Evolutionary conservation across 2,888 invertebrate genomes (phyloP).

Genomic region (Andrena flavipes): DNA sequence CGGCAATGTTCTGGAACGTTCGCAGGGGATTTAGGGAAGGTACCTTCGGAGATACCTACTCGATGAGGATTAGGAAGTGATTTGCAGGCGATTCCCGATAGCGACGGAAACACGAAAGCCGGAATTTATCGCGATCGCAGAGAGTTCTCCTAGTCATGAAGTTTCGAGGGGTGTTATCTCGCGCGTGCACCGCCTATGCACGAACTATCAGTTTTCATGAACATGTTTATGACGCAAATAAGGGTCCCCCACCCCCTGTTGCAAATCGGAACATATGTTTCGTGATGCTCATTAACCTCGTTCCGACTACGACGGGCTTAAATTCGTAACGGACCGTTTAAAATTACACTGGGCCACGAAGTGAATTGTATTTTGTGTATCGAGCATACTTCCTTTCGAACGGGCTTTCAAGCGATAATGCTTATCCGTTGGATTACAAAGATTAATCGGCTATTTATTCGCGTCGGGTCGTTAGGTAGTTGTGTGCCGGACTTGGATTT

Average conservation of each 20-base stretch:
- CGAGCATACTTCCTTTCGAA: slow-evolving; percentile 29
- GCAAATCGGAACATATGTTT: slow-evolving; percentile 60
- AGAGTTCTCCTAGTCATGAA: slow-evolving; percentile 74
- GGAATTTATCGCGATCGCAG: slow-evolving; percentile 80
- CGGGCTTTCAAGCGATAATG: slow-evolving; percentile 21
- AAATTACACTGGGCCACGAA: slow-evolving; percentile 19
- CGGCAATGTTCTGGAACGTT: slow-evolving; percentile 62
- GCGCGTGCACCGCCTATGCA: slow-evolving; percentile 71
- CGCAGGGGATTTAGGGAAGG: slow-evolving; percentile 69
- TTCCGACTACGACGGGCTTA: slow-evolving; percentile 47
- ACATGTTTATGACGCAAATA: slow-evolving; percentile 69
- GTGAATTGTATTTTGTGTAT: slow-evolving; percentile 39
- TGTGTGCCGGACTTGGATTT: not conserved
- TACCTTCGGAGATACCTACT: slow-evolving; percentile 72
- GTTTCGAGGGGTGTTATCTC: slow-evolving; percentile 72
- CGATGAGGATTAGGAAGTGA: slow-evolving; percentile 79
- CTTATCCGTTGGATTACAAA: slow-evolving; percentile 31
- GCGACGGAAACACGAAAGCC: slow-evolving; percentile 75
- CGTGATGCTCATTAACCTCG: slow-evolving; percentile 61
- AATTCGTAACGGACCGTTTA: slow-evolving; percentile 36
- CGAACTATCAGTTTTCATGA: slow-evolving; percentile 73
- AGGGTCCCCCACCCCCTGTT: slow-evolving; percentile 43
- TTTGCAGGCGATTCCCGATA: slow-evolving; percentile 80
- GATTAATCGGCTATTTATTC: not conserved
- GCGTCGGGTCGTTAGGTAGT: slow-evolving; percentile 17